Percentiles rank a stretch among this genome's conserved stretches.
Evolutionary conservation across 92 coral and sea anemone species (phyloP).

Genomic region (Porites cylindrica): DNA sequence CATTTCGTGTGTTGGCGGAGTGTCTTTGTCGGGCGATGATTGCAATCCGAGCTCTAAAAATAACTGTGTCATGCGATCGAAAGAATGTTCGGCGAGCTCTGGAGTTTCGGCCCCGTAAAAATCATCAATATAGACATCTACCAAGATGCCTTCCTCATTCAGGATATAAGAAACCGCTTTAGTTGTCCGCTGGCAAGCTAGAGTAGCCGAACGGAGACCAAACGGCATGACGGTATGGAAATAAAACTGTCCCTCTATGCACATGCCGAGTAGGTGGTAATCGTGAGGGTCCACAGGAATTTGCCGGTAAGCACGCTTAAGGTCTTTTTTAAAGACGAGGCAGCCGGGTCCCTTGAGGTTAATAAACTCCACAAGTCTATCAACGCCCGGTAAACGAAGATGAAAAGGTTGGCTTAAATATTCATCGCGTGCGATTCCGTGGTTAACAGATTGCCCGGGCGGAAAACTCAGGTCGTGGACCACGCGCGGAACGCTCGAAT

Average conservation of each 20-base stretch:
- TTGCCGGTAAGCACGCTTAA: constrained; percentile 49
- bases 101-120: too few relatives aligned
- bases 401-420: constrained; percentile 43
- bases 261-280: constrained; percentile 36
- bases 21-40: too few relatives aligned
- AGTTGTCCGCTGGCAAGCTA: constrained; percentile 53
- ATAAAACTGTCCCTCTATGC: constrained; percentile 35
- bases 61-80: too few relatives aligned
- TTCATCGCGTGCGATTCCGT: constrained; percentile 57
- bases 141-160: too few relatives aligned
- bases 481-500: constrained; percentile 45
- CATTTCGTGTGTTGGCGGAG: too few relatives aligned
- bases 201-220: constrained; percentile 55
- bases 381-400: constrained; percentile 56
- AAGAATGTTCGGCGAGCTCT: too few relatives aligned
- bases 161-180: too few relatives aligned
- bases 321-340: constrained; percentile 57
- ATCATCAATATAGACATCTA: too few relatives aligned
- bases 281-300: constrained; percentile 56
- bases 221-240: constrained; percentile 54
- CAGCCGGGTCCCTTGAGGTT: constrained; percentile 49
- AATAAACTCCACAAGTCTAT: constrained; percentile 47
- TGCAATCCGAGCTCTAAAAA: too few relatives aligned
- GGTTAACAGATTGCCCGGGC: constrained; percentile 37
- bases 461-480: constrained; percentile 65